Evolutionary conservation across 2,113 vertebrate genomes (phyloP).

Genomic region (Eurystomus gularis): DNA sequence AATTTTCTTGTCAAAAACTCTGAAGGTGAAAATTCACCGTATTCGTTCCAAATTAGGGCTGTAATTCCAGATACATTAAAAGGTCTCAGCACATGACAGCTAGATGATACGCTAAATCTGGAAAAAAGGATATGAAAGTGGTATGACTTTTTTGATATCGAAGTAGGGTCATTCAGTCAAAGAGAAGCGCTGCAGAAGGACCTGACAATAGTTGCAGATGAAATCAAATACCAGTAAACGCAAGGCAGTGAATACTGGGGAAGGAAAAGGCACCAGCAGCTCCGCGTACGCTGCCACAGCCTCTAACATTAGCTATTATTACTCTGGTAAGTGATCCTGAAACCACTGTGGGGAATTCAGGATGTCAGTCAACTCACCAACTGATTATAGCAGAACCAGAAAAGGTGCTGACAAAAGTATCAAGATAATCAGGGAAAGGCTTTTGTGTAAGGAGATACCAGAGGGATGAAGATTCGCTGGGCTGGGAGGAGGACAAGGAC

Average conservation of each 20-base stretch:
- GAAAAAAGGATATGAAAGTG: background rate
- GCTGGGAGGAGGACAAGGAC: background rate
- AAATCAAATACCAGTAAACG: background rate
- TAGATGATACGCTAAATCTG: background rate
- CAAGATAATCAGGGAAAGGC: background rate
- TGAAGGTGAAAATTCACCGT: background rate
- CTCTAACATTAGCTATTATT: background rate
- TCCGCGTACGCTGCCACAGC: background rate
- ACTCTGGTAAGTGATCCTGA: background rate
- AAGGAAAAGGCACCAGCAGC: background rate
- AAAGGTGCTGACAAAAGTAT: background rate
- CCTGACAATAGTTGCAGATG: background rate
- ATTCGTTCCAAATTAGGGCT: background rate
- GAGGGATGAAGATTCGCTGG: accelerated
- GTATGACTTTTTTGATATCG: background rate
- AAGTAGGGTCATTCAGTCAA: background rate
- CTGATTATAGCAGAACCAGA: background rate
- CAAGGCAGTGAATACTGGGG: background rate
- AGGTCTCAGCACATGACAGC: background rate
- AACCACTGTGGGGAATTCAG: background rate
- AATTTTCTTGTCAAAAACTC: background rate
- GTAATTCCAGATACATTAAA: background rate
- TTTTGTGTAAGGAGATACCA: background rate
- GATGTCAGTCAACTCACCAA: background rate
- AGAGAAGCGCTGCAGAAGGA: background rate